phyloP scores from a whole-genome alignment of 2,797 vertebrate genomes.

The Poeciliopsis paucimaculata region DNA sequence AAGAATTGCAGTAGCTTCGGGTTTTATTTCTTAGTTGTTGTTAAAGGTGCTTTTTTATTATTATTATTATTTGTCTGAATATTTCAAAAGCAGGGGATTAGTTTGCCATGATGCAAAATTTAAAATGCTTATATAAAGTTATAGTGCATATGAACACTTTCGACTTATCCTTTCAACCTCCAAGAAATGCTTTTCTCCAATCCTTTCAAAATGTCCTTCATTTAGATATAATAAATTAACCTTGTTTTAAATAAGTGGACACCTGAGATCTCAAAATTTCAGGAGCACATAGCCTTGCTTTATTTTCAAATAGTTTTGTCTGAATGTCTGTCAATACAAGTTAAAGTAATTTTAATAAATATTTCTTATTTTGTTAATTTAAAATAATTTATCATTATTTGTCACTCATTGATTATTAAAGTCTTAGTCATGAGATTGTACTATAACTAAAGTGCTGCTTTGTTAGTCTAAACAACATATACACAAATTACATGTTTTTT shows the following conservation, averaged over 20 bases:
- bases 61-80: not conserved
- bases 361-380: not conserved
- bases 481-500: no score
- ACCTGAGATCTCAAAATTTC: not conserved
- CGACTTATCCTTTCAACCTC: not conserved
- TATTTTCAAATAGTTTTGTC: not conserved
- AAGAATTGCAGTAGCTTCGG: constrained; percentile 11
- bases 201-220: not conserved
- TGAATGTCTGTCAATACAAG: not conserved
- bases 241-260: not conserved
- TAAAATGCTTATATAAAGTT: not conserved
- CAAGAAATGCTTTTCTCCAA: not conserved
- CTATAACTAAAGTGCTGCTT: not conserved
- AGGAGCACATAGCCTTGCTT: not conserved
- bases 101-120: not conserved
- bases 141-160: not conserved
- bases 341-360: not conserved
- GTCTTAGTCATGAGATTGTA: not conserved
- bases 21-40: constrained; percentile 20
- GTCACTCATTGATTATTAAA: not conserved
- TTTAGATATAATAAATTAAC: not conserved
- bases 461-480: not conserved
- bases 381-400: not conserved
- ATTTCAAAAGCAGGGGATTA: constrained; percentile 16
- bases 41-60: not conserved